Conservation (phyloP, 1,140 invertebrate species). For the Ruditapes philippinarum region DNA sequence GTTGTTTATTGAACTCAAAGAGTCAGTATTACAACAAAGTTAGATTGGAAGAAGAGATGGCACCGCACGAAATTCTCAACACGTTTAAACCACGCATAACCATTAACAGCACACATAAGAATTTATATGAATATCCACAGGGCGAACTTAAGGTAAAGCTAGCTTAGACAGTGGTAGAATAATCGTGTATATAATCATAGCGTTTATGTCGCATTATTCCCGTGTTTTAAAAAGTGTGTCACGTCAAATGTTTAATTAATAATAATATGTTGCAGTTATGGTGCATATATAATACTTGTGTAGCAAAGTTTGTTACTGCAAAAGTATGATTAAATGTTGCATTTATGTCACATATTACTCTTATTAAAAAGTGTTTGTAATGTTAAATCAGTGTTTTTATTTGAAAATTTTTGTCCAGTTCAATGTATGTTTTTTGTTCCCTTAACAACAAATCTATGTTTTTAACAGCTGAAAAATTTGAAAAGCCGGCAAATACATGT, state of each 20-base stretch:
- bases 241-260: neutral
- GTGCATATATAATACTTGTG: too few species aligned
- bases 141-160: slow-evolving; percentile 52
- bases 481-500: too few species aligned
- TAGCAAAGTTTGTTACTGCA: too few species aligned
- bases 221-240: neutral
- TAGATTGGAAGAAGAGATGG: slow-evolving; percentile 34
- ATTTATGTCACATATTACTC: too few species aligned
- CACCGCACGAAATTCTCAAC: slow-evolving; percentile 47
- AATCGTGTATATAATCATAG: neutral
- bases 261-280: too few species aligned
- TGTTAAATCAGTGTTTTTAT: too few species aligned
- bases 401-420: too few species aligned
- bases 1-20: slow-evolving; percentile 29
- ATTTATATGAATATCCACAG: slow-evolving; percentile 59
- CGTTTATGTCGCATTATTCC: neutral
- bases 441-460: too few species aligned
- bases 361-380: too few species aligned
- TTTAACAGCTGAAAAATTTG: too few species aligned
- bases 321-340: too few species aligned
- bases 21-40: slow-evolving; percentile 64
- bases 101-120: slow-evolving; percentile 59
- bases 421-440: too few species aligned
- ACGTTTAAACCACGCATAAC: slow-evolving; percentile 59
- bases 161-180: slow-evolving; percentile 8